Base-by-base conservation (phyloP, 1,140 invertebrate genomes). In the Scaptomyza montana region DNA sequence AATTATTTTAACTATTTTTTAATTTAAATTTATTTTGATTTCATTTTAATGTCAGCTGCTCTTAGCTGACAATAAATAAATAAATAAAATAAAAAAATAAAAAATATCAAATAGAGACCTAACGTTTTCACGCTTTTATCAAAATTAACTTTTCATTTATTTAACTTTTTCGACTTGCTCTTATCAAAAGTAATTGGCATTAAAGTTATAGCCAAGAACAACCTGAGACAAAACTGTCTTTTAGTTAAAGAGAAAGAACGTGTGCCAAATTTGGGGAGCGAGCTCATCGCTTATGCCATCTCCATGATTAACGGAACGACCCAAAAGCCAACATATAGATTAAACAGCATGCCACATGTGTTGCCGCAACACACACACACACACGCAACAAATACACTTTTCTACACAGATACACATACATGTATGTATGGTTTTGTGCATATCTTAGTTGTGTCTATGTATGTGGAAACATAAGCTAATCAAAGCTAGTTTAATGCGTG, bases 401-500 rank as follows among this genome's bases (percentile, higher is more conserved):
- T 36, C 33, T 1, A 51, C 5, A 41, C 1, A 50, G 19, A 45
- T 43, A 55, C 13, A 55, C 75, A 77, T 69, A 67, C 72, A 85
- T 81, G 21, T 25, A 25, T 81, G 75, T 76, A 86, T 81, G 86
- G 74, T 69, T 86, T 71, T 86, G 73, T 80, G 81, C 70, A 74
- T 77, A 81, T 77, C 68, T 80, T 77, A 80, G 74, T 84, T 21
- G 33, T 28, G 21, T 59, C 61, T 80, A 73, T 70, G 73, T 76
- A 61, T 76, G 74, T 59, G 64, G 77, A 61, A 78, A 87, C 78
- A 79, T 87, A 87, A 87, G 84, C 84, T 87, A 87, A 87, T 87
- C 84, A 87, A 89, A 82, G 84, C 84, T 80, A 87, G 79, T 87
- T 89, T 87, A 87, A 87, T 87, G 84, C 84, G 76, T 79, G 84